Conservation (phyloP, 1,140 invertebrate species). For the Drosophila ficusphila region DNA sequence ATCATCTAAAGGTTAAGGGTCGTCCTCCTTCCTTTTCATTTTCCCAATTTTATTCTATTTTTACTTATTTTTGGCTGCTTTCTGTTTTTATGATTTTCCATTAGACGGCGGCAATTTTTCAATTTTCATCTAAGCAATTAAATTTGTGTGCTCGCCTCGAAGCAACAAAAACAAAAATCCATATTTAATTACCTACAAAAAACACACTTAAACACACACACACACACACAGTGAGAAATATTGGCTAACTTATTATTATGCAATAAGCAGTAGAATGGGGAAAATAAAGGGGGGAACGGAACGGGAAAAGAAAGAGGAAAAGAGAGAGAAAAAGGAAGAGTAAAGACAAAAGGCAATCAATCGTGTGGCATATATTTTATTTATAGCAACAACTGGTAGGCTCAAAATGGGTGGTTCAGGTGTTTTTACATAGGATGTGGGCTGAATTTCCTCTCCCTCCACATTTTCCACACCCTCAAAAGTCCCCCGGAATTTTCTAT, state of each 20-base stretch:
- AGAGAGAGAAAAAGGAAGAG: not conserved
- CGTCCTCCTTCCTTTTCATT: not conserved
- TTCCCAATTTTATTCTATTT: slow-evolving; percentile 2
- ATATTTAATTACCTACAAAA: slow-evolving; percentile 62
- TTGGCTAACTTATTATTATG: slow-evolving; percentile 72
- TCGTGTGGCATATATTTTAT: slow-evolving; percentile 69
- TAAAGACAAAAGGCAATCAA: slow-evolving; percentile 67
- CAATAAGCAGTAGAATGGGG: slow-evolving; percentile 46
- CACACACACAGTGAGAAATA: slow-evolving; percentile 44
- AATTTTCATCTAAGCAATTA: slow-evolving; percentile 45
- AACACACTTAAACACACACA: not conserved
- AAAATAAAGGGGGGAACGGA: not conserved
- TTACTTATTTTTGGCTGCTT: not conserved
- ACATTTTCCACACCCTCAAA: not conserved
- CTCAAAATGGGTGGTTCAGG: slow-evolving; percentile 27
- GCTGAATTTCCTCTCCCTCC: not conserved
- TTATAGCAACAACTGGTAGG: slow-evolving; percentile 75
- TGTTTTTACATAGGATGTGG: slow-evolving; percentile 16
- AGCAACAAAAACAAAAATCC: slow-evolving; percentile 40
- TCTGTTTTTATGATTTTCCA: slow-evolving; percentile 16
- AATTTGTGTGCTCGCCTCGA: slow-evolving; percentile 20
- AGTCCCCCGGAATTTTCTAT: not conserved
- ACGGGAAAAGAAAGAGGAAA: not conserved
- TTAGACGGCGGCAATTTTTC: slow-evolving; percentile 36
- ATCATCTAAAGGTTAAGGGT: slow-evolving; percentile 22